Conservation (phyloP, 2,888 invertebrate genomes). For the Heliconius ismenius region DNA sequence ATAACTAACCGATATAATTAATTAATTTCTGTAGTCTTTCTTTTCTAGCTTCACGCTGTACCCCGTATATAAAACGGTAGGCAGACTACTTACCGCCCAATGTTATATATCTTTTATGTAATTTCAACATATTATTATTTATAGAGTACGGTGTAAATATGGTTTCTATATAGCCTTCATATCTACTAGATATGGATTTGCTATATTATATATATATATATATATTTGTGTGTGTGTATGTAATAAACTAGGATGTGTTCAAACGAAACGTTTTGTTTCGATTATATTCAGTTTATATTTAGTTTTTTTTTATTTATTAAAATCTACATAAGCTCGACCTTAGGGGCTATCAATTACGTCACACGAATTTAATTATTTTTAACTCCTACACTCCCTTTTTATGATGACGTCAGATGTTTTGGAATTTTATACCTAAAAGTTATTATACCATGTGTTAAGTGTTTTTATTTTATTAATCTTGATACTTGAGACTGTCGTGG, state of each 20-base stretch:
- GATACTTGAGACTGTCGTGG: neutral
- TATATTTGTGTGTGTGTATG: neutral
- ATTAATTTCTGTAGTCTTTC: conserved; percentile 28
- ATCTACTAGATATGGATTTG: conserved; percentile 69
- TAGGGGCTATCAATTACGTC: conserved; percentile 5
- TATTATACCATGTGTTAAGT: neutral
- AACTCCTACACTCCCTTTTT: neutral
- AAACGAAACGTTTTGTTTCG: conserved; percentile 67
- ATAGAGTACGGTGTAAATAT: conserved; percentile 69
- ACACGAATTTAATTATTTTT: neutral
- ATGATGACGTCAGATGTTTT: neutral
- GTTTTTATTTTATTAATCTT: neutral
- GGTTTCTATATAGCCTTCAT: conserved; percentile 70
- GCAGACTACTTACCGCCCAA: neutral
- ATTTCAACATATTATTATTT: conserved; percentile 35
- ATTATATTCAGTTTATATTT: conserved; percentile 70
- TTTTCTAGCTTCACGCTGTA: neutral
- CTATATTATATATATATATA: conserved; percentile 55
- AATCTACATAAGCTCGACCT: conserved; percentile 32
- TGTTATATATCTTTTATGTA: neutral
- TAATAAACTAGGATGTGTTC: conserved; percentile 79
- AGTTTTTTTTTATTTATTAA: conserved; percentile 59
- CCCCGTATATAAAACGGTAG: too few species aligned
- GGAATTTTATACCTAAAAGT: neutral
- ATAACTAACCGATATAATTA: conserved; percentile 50